Evolutionary conservation across 2,113 vertebrate genomes (phyloP).

Genomic region (Petromus typicus): DNA sequence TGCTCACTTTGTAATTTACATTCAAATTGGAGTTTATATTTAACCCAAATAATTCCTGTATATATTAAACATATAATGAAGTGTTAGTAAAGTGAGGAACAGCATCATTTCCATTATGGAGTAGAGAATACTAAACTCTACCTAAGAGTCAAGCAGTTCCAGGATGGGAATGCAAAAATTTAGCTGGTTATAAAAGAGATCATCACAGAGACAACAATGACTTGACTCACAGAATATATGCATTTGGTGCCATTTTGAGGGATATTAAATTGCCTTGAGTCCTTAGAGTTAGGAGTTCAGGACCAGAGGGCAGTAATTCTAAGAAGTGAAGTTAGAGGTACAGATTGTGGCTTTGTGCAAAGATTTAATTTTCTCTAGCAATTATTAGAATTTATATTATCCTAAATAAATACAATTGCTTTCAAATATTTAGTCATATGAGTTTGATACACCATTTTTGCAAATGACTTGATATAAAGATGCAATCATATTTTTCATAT

Average conservation of each 20-base stretch:
- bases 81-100: background rate
- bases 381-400: background rate
- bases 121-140: background rate
- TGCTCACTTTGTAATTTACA: background rate
- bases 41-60: background rate
- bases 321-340: background rate
- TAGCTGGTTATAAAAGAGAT: background rate
- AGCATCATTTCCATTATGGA: background rate
- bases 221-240: background rate
- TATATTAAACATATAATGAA: background rate
- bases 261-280: background rate
- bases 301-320: rapidly evolving
- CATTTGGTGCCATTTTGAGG: background rate
- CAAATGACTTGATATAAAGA: slow-evolving; percentile 16
- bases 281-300: background rate
- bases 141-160: background rate
- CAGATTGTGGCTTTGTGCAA: background rate
- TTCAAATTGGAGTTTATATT: background rate
- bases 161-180: background rate
- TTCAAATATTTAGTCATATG: slow-evolving; percentile 11
- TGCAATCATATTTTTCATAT: slow-evolving; percentile 42
- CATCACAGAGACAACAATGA: background rate
- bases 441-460: background rate
- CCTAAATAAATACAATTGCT: background rate
- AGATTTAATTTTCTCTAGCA: background rate